Percentiles rank a stretch among this genome's conserved stretches.
Evolutionary conservation across 1,140 invertebrate species (phyloP).

Genomic region (Calosoma granatense): DNA sequence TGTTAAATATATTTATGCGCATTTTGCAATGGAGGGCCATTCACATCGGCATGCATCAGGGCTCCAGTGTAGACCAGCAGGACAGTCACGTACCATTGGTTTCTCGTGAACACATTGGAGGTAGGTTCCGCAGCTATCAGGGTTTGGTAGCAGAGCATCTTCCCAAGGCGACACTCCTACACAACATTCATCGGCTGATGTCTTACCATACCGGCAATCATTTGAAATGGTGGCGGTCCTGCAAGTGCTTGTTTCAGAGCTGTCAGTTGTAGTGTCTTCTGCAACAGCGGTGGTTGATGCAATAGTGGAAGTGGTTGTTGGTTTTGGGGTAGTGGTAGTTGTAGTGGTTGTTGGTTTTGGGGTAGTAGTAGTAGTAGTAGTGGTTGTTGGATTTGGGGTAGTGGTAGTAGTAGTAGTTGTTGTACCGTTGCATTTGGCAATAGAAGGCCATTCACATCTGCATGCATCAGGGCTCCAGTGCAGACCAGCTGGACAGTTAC

Average conservation of each 20-base stretch:
- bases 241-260: neutral
- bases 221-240: neutral
- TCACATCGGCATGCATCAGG: neutral
- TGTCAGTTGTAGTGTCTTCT: neutral
- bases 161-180: neutral
- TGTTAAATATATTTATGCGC: no score
- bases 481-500: conserved; percentile 18
- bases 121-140: neutral
- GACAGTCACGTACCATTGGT: neutral
- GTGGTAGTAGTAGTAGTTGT: neutral
- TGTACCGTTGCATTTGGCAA: conserved; percentile 14
- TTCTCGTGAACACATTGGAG: conserved; percentile 2
- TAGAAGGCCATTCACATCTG: conserved; percentile 23
- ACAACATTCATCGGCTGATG: neutral
- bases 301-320: neutral
- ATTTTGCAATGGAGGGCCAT: neutral
- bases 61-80: neutral
- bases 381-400: neutral
- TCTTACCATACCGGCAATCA: neutral
- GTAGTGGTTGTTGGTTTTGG: neutral
- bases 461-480: conserved; percentile 20
- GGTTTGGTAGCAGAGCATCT: neutral
- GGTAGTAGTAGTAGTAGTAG: neutral
- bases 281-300: neutral
- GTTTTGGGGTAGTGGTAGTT: neutral